These are phyloP conservation scores for Sycophaga agraensis DNA, from an alignment of 1,140 invertebrate genomes.

Conservation along the genomic window DNA sequence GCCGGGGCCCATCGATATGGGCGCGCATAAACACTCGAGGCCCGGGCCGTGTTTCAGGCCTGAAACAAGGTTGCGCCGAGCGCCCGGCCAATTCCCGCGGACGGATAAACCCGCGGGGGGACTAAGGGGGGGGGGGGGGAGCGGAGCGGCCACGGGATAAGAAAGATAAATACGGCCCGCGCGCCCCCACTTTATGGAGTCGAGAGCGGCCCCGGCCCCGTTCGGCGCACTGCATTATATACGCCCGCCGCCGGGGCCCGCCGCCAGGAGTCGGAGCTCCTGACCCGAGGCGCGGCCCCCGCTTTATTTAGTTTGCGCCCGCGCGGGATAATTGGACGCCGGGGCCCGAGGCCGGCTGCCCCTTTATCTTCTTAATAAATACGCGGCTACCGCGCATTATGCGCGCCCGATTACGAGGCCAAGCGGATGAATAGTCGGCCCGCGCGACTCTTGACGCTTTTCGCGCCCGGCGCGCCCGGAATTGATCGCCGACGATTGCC, in stretches of 20 bases:
- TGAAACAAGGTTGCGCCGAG: conserved; percentile 23
- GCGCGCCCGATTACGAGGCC: conserved; percentile 43
- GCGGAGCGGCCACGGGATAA: conserved; percentile 40
- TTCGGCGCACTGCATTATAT: too few relatives aligned
- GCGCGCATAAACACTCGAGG: conserved; percentile 22
- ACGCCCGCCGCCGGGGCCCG: too few relatives aligned
- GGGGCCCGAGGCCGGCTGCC: conserved; percentile 29
- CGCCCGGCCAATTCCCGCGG: too few relatives aligned
- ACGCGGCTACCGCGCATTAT: conserved; percentile 48
- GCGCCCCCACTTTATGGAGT: conserved; percentile 55
- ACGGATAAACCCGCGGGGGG: neutral
- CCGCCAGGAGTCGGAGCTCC: too few relatives aligned
- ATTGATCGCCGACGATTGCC: too few relatives aligned
- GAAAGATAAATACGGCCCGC: conserved; percentile 47
- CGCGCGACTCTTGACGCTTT: too few relatives aligned
- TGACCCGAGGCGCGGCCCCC: conserved; percentile 43
- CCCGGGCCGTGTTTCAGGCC: conserved; percentile 9
- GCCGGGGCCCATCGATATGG: conserved; percentile 3
- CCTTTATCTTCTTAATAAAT: conserved; percentile 52
- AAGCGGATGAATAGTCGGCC: conserved; percentile 39
- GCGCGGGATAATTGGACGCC: conserved; percentile 33
- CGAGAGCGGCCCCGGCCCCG: conserved; percentile 30
- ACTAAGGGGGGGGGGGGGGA: neutral
- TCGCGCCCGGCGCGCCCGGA: too few relatives aligned
- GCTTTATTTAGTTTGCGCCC: conserved; percentile 40